Base-by-base conservation (phyloP, 2,797 vertebrate species). In the Microtus agrestis region DNA sequence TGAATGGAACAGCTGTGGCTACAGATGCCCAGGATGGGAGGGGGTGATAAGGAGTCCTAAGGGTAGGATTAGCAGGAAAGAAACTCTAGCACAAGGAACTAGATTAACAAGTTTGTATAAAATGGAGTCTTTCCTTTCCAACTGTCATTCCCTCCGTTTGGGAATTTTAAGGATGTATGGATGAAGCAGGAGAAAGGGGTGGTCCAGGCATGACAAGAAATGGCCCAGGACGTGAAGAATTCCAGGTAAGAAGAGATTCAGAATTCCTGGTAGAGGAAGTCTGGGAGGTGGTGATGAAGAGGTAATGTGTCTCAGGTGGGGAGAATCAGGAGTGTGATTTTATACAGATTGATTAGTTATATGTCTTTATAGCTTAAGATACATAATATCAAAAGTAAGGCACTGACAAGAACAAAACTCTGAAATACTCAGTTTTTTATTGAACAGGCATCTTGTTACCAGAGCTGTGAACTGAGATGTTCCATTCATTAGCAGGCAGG, bases 401-500 rank as follows among this genome's bases (percentile, higher is more conserved):
- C 40, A 76, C 6, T 43, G 84, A 74, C 2, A 95, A 96, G 37
- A 94, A 93, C 78, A 89, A 92, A 69, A 69, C 43, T 21, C n/a
- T 88, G 56, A 78, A 69, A 59, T 12, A 31, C 17, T 78, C 25
- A n/a, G 34, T 84, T 92, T 67, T 67, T 93, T 71, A 71, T 46
- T 48, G 31, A 87, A n/a, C 23, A 79, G 67, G 91, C 31, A 76
- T 8, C 6, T 82, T 90, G 76, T 87, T 91, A 25, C 54, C 93
- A 37, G 76, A 93, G 34, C n/a, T 87, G 69, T 67, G 78, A 91
- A 95, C 54, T 79, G 19, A 91, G 43, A 80, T 46, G 74, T 91
- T 84, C 94, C 74, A 77, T 96, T 96, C 61, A 90, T 96, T 54
- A 93, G 78, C 96, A 97, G 95, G 65, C 90, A 95, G 86, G 91